Conservation (phyloP, 2,888 invertebrate genomes). For the Sinelater perroti region DNA sequence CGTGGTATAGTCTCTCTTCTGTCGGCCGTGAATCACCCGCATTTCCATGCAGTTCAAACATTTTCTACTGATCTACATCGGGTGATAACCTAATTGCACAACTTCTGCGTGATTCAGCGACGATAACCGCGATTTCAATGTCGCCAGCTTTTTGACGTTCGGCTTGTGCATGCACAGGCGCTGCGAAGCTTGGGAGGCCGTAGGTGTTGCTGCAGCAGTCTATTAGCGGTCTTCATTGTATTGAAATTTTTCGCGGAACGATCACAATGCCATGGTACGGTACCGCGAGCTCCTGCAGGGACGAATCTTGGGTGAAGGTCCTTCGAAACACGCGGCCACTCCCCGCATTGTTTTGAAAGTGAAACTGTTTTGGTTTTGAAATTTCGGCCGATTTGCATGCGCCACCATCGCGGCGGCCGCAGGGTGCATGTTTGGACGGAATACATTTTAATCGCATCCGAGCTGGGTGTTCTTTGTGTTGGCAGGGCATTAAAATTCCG, state of each 20-base stretch:
- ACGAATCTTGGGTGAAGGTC: constrained; percentile 25
- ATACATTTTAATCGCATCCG: constrained; percentile 20
- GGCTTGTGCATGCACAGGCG: too few species aligned
- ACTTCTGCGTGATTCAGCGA: constrained; percentile 6
- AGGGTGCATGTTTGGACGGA: constrained; percentile 22
- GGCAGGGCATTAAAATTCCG: constrained; percentile 15
- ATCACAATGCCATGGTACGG: background rate
- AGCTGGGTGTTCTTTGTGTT: constrained; percentile 19
- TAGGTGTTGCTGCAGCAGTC: too few species aligned
- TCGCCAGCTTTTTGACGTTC: too few species aligned
- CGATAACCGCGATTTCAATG: too few species aligned
- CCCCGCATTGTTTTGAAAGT: constrained; percentile 33
- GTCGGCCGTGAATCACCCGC: too few species aligned
- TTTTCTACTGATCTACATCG: too few species aligned
- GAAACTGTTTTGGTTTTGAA: constrained; percentile 26
- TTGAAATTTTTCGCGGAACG: constrained; percentile 4
- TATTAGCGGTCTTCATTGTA: too few species aligned
- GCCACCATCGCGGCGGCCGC: constrained; percentile 19
- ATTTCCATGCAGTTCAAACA: too few species aligned
- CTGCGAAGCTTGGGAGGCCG: too few species aligned
- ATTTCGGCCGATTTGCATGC: constrained; percentile 21
- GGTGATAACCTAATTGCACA: constrained; percentile 17
- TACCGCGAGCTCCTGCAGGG: background rate
- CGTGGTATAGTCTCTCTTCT: too few species aligned
- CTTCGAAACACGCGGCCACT: constrained; percentile 32